Evolutionary conservation across 1,140 invertebrate species (phyloP).

Genomic region (Octopus sinensis): DNA sequence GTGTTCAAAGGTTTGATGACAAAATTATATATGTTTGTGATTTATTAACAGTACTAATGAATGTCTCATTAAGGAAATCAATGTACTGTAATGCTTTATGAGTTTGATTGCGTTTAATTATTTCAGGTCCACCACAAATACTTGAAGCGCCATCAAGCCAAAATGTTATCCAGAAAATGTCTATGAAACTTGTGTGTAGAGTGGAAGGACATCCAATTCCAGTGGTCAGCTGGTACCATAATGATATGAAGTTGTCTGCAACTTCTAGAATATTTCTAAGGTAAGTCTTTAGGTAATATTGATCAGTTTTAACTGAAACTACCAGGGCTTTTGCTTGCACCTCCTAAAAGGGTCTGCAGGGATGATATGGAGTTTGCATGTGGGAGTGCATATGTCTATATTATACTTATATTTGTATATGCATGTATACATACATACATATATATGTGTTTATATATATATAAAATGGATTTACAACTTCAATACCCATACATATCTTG

Average conservation of each 20-base stretch:
- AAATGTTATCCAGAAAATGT: slow-evolving; percentile 37
- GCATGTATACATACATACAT: background rate
- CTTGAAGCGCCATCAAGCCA: slow-evolving; percentile 35
- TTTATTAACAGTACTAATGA: background rate
- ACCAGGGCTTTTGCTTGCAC: too few relatives aligned
- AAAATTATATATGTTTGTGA: background rate
- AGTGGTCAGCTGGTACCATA: slow-evolving; percentile 39
- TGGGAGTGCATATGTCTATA: too few relatives aligned
- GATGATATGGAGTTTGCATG: too few relatives aligned
- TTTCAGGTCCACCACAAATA: slow-evolving; percentile 44
- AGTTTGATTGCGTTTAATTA: background rate
- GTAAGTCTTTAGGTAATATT: background rate
- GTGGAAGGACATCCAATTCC: slow-evolving; percentile 39
- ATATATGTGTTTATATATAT: background rate
- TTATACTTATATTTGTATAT: background rate
- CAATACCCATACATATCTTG: too few relatives aligned
- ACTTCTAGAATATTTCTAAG: background rate
- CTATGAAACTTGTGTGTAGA: slow-evolving; percentile 37
- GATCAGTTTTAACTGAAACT: too few relatives aligned
- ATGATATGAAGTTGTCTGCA: slow-evolving; percentile 20
- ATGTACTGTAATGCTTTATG: background rate
- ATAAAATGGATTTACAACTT: background rate
- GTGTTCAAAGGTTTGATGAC: background rate
- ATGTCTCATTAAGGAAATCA: background rate
- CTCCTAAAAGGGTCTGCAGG: too few relatives aligned